Percentiles rank a stretch among this genome's conserved stretches.
Conservation (phyloP, 2,797 vertebrate species). For the Coregonus suidteri region DNA sequence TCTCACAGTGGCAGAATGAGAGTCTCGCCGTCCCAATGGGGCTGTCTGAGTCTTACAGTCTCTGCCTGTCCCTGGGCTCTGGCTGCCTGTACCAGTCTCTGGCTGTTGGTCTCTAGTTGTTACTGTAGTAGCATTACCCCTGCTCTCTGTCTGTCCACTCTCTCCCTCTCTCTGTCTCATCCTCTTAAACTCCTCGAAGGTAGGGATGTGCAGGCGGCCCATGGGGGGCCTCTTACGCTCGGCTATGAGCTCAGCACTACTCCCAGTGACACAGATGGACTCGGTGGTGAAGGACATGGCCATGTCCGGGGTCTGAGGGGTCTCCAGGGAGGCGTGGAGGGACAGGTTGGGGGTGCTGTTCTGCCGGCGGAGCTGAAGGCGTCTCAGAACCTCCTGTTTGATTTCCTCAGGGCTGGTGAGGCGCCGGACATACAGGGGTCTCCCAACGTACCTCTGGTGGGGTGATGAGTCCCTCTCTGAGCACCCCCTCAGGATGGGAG, state of each 20-base stretch:
- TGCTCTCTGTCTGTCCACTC: too few relatives aligned
- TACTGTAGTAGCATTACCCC: too few relatives aligned
- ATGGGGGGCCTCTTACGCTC: conserved; percentile 65
- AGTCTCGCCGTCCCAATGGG: conserved; percentile 1
- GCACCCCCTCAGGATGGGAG: conserved; percentile 28
- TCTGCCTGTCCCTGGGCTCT: not conserved
- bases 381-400: conserved; percentile 83
- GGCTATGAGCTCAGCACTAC: conserved; percentile 36
- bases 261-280: conserved; percentile 59
- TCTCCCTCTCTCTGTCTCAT: conserved; percentile 79
- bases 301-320: conserved; percentile 53
- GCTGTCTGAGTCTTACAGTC: not conserved
- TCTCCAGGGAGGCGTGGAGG: conserved; percentile 51
- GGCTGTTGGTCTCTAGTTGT: not conserved
- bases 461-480: conserved; percentile 24
- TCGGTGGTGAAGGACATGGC: conserved; percentile 78
- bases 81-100: conserved; percentile 1
- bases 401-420: conserved; percentile 82
- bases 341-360: conserved; percentile 83
- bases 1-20: not conserved
- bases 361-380: conserved; percentile 82
- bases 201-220: conserved; percentile 83
- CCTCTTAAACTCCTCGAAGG: conserved; percentile 88
- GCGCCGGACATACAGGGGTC: conserved; percentile 54
- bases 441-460: conserved; percentile 46